Percentiles rank a stretch among this genome's conserved stretches.
phyloP scores from a whole-genome alignment of 2,888 invertebrate genomes.

The Archips xylosteana region DNA sequence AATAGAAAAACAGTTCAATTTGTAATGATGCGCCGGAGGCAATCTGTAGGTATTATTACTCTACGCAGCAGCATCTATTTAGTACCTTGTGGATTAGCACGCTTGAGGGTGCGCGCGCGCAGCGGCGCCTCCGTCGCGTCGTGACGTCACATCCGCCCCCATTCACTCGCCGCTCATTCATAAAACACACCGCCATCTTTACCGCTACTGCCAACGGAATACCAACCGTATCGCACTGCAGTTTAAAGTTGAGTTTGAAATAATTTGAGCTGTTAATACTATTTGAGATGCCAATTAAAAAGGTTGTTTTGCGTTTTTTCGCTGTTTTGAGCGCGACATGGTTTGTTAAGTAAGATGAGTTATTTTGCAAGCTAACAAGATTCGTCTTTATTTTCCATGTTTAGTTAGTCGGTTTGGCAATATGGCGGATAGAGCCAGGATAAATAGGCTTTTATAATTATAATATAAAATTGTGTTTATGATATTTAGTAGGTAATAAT shows the following conservation, averaged over 20 bases:
- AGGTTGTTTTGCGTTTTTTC: conserved; percentile 36
- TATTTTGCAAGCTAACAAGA: conserved; percentile 12
- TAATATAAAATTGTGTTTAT: neutral
- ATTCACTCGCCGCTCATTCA: conserved; percentile 75
- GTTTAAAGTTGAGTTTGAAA: neutral
- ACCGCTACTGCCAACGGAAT: neutral
- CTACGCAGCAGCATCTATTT: conserved; percentile 11
- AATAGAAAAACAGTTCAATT: too few species aligned
- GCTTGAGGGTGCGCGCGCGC: conserved; percentile 67
- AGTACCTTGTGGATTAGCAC: conserved; percentile 17
- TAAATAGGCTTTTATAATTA: conserved; percentile 11
- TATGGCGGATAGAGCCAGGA: neutral
- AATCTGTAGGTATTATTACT: neutral
- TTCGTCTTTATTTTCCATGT: conserved; percentile 24
- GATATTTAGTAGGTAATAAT: neutral
- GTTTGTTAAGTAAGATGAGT: conserved; percentile 41
- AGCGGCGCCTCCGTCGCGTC: conserved; percentile 56
- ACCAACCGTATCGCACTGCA: neutral
- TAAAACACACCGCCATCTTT: conserved; percentile 52
- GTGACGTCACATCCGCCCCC: conserved; percentile 74
- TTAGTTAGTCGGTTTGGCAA: conserved; percentile 12
- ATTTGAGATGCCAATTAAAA: conserved; percentile 28
- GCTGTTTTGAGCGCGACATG: conserved; percentile 27
- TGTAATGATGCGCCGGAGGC: too few species aligned
- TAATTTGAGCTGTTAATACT: neutral